phyloP scores from a whole-genome alignment of 2,113 vertebrate genomes.

The Emydura subglobosa region DNA sequence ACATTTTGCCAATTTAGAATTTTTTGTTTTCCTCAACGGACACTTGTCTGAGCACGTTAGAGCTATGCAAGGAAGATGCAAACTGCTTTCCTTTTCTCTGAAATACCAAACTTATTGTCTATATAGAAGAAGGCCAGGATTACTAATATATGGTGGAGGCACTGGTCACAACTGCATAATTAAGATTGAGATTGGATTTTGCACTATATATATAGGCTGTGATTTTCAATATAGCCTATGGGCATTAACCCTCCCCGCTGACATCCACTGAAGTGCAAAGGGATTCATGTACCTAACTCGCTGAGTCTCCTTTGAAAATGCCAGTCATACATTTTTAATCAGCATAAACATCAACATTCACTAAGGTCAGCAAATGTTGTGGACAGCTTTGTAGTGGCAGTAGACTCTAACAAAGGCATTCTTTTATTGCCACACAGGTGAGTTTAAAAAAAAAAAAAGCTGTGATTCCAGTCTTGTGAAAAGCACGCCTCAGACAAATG shows the following conservation, averaged over 20 bases:
- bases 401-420: neutral
- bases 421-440: accelerated
- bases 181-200: too few relatives aligned
- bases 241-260: too few relatives aligned
- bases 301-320: neutral
- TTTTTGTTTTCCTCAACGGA: neutral
- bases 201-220: too few relatives aligned
- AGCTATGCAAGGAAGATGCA: neutral
- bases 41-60: accelerated
- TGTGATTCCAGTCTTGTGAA: neutral
- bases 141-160: neutral
- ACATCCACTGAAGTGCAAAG: neutral
- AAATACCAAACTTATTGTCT: neutral
- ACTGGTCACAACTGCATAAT: too few relatives aligned
- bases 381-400: accelerated
- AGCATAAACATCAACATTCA: neutral
- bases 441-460: neutral
- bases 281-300: neutral
- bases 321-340: neutral
- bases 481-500: neutral
- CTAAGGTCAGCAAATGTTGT: neutral
- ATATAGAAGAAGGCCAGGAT: neutral
- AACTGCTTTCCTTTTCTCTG: neutral
- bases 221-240: too few relatives aligned
- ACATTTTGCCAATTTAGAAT: too few relatives aligned